These are phyloP conservation scores for Pterocles burchelli DNA, from an alignment of 2,113 vertebrate species.

Conservation along the genomic window DNA sequence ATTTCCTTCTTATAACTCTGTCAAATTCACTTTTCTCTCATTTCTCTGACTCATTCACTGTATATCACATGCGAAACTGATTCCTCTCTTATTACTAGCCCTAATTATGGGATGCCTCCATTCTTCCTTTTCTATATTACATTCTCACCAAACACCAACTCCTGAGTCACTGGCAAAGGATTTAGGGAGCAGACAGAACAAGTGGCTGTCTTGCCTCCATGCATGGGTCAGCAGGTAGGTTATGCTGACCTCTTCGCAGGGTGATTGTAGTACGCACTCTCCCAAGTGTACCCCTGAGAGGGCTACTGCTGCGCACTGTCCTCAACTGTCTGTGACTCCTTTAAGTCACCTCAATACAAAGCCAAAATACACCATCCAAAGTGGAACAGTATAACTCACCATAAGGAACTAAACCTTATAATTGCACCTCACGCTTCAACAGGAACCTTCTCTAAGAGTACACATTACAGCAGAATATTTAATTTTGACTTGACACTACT, in stretches of 20 bases:
- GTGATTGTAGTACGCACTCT: background rate
- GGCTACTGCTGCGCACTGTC: background rate
- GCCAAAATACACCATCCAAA: background rate
- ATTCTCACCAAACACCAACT: background rate
- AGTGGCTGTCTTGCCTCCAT: background rate
- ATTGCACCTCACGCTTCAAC: background rate
- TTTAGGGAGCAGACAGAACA: background rate
- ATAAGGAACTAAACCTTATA: background rate
- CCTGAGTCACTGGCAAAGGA: background rate
- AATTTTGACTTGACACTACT: background rate
- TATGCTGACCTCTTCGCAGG: accelerated
- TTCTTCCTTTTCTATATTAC: conserved; percentile 1
- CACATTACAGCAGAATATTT: background rate
- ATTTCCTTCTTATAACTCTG: background rate
- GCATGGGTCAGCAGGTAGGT: background rate
- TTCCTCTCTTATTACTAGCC: conserved; percentile 19
- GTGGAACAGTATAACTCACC: background rate
- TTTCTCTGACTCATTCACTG: conserved; percentile 14
- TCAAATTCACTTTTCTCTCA: background rate
- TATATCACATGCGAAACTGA: conserved; percentile 23
- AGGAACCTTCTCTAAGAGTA: background rate
- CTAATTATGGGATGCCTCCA: conserved; percentile 32
- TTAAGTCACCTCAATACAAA: background rate
- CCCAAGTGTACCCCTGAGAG: background rate
- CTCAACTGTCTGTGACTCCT: background rate